Conservation (phyloP, 2,888 invertebrate genomes). For the Leptura quadrifasciata region DNA sequence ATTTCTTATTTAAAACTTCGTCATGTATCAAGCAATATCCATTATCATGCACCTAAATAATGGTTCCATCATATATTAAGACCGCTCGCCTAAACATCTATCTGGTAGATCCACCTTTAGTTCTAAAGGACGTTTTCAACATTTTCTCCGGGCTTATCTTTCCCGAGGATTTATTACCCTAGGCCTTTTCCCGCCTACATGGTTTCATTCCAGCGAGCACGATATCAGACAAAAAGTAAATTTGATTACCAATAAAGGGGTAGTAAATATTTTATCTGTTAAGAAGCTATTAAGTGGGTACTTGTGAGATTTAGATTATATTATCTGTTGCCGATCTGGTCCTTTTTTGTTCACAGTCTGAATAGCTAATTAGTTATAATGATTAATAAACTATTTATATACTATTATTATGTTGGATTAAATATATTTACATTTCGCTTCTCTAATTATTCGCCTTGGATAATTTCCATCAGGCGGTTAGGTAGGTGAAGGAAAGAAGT, state of each 20-base stretch:
- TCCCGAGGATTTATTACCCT: constrained; percentile 22
- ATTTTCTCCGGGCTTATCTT: constrained; percentile 24
- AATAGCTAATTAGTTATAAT: not conserved
- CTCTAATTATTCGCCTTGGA: no score
- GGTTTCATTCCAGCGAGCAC: constrained; percentile 9
- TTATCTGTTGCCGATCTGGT: not conserved
- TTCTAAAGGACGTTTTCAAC: constrained; percentile 22
- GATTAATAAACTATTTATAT: not conserved
- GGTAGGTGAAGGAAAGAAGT: no score
- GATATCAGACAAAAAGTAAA: constrained; percentile 20
- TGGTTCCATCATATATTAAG: constrained; percentile 28
- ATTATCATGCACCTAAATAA: constrained; percentile 14
- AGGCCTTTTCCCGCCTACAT: constrained; percentile 28
- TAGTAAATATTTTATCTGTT: constrained; percentile 1
- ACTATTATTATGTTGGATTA: no score
- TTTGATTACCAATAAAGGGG: constrained; percentile 14
- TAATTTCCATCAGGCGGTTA: no score
- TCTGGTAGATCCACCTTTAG: constrained; percentile 15
- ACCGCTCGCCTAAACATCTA: constrained; percentile 14
- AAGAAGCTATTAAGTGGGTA: constrained; percentile 1
- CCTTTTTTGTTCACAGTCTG: not conserved
- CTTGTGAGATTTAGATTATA: not conserved
- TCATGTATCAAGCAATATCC: not conserved
- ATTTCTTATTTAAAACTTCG: constrained; percentile 15
- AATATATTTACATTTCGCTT: no score